These are phyloP conservation scores for Leptopilina myrica DNA, from an alignment of 2,888 invertebrate species.

Conservation along the genomic window DNA sequence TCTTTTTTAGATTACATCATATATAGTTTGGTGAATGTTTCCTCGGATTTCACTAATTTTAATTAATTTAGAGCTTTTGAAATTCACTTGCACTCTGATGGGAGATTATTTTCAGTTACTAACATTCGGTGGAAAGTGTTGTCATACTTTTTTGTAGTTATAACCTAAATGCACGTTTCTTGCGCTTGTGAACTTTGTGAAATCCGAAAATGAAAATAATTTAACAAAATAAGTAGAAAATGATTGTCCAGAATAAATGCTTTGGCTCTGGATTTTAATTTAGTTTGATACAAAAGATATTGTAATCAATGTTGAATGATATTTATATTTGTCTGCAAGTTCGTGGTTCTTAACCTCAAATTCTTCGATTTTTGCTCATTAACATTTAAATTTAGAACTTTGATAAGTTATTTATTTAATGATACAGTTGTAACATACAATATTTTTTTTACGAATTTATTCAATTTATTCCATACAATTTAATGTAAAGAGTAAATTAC, in stretches of 20 bases:
- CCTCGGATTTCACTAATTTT: not conserved
- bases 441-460: too few species aligned
- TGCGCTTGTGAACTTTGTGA: not conserved
- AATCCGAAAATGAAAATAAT: too few species aligned
- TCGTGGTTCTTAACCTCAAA: not conserved
- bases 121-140: not conserved
- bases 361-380: not conserved
- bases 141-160: not conserved
- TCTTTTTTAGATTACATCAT: conserved; percentile 69
- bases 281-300: not conserved
- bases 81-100: not conserved
- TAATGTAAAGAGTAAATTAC: too few species aligned
- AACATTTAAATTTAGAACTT: too few species aligned
- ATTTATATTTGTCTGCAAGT: not conserved
- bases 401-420: too few species aligned
- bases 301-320: not conserved
- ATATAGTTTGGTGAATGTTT: conserved; percentile 51
- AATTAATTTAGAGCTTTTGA: not conserved
- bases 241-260: not conserved
- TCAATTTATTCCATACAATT: too few species aligned
- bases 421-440: too few species aligned
- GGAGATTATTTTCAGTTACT: not conserved
- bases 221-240: not conserved
- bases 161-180: conserved; percentile 28
- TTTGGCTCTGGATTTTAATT: not conserved